Base-by-base conservation (phyloP, 2,113 vertebrate species). In the Microtus oregoni region DNA sequence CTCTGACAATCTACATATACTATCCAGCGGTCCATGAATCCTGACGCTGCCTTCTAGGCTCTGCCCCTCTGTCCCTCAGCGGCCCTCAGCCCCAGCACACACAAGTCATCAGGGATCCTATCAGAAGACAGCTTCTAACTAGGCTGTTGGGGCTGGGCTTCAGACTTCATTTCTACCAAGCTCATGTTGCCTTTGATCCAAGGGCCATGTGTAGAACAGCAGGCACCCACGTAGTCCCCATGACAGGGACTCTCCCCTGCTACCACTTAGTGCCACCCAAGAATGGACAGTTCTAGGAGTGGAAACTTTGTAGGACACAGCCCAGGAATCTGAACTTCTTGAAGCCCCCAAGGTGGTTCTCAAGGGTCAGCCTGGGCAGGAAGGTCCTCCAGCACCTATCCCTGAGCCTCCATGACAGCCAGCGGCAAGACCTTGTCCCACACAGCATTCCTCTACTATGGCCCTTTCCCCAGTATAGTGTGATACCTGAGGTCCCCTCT, bases 41-140 rank as follows among this genome's bases (percentile, higher is more conserved):
- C 92, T 61, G 70, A 63, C 5, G 1, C 75, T 38, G 72, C 72
- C 68, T 83, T 24, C 55, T 41, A 14, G 1, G 38, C 90, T 44
- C 26, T 47, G 38, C 91, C 30, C 4, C 0, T 7, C 3, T 35
- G 92, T 88, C 76, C 44, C 73, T 90, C 81, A 91, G 95, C 82
- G 63, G 63, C 89, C 81, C 92, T 90, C 79, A 68, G 88, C 89
- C 65, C 52, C 1, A 82, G 52, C 15, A 79, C 4, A 0, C n/a
- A 32, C 77, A 91, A 95, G 47, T 97, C 92, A 97, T 89, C 77
- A 32, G 44, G 72, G 65, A 70, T 41, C 87, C 63, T n/a, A n/a
- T 92, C 85, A 38, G 94, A 95, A 82, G 14, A 44, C 58, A 65
- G 89, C 75, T 67, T 95, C 93, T 65, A 83, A 88, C 81, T 90